A percentile compares a stretch with the other conserved stretches of the same genome.
phyloP scores from a whole-genome alignment of 92 coral and sea anemone species.

The Porites divaricata region DNA sequence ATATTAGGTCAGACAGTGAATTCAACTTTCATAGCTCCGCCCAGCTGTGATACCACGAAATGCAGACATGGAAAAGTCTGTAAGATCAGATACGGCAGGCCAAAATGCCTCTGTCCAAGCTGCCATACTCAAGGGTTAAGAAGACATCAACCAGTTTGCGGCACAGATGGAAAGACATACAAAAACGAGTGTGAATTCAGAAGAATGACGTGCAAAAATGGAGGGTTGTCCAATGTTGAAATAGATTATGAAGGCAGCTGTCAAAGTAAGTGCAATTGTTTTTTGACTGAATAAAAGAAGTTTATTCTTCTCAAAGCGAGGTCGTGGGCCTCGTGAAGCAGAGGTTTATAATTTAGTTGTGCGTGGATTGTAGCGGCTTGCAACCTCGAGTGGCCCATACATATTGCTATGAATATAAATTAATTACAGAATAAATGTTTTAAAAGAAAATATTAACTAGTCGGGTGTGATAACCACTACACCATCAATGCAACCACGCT shows the following conservation, averaged over 20 bases:
- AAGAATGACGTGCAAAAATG: neutral
- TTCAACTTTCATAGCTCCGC: neutral
- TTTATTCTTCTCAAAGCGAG: no score
- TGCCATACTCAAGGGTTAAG: neutral
- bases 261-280: slow-evolving; percentile 27
- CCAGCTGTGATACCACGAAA: neutral
- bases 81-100: neutral
- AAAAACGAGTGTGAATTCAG: slow-evolving; percentile 14
- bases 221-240: neutral
- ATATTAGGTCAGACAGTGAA: no score
- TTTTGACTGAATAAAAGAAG: no score
- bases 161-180: neutral
- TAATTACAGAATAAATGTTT: no score
- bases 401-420: no score
- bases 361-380: no score
- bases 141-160: slow-evolving; percentile 14
- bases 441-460: no score
- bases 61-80: neutral
- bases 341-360: no score
- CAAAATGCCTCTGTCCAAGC: slow-evolving; percentile 12
- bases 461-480: no score
- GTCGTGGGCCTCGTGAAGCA: no score
- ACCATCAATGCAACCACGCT: no score
- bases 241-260: slow-evolving; percentile 33
- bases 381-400: no score